These are phyloP conservation scores for Sebastes iracundus DNA, from an alignment of 2,797 vertebrate species.

Conservation along the genomic window DNA sequence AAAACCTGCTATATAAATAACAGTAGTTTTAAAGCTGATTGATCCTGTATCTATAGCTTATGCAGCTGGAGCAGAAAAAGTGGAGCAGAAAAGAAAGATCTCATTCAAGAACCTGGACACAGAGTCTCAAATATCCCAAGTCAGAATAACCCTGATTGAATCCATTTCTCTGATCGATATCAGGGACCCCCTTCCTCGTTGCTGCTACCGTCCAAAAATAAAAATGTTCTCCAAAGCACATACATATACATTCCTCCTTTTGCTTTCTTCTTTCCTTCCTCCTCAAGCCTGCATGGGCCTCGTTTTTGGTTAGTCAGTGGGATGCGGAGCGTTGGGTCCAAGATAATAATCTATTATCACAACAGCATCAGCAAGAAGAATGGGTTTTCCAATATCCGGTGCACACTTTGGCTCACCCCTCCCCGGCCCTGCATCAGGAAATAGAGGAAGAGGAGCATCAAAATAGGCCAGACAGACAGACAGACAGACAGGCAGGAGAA, in stretches of 20 bases:
- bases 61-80: constrained; percentile 32
- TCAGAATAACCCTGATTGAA: constrained; percentile 64
- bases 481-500: not conserved
- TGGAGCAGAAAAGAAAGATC: constrained; percentile 34
- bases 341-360: constrained; percentile 68
- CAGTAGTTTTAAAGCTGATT: constrained; percentile 48
- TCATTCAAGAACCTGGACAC: constrained; percentile 41
- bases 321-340: constrained; percentile 36
- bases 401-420: constrained; percentile 76
- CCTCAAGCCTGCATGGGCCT: constrained; percentile 12
- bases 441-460: constrained; percentile 63
- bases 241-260: not conserved
- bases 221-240: constrained; percentile 16
- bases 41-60: constrained; percentile 26
- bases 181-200: constrained; percentile 54
- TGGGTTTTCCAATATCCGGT: constrained; percentile 82
- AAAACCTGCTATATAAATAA: constrained; percentile 42
- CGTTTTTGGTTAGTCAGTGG: constrained; percentile 13
- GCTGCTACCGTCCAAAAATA: constrained; percentile 34
- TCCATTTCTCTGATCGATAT: constrained; percentile 66
- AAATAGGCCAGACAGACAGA: constrained; percentile 28
- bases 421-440: constrained; percentile 80
- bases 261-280: not conserved
- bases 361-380: constrained; percentile 72
- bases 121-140: constrained; percentile 74